Percentiles rank a stretch among this genome's conserved stretches.
Evolutionary conservation across 1,140 invertebrate genomes (phyloP).

Genomic region (Rhyacophila brunnea): DNA sequence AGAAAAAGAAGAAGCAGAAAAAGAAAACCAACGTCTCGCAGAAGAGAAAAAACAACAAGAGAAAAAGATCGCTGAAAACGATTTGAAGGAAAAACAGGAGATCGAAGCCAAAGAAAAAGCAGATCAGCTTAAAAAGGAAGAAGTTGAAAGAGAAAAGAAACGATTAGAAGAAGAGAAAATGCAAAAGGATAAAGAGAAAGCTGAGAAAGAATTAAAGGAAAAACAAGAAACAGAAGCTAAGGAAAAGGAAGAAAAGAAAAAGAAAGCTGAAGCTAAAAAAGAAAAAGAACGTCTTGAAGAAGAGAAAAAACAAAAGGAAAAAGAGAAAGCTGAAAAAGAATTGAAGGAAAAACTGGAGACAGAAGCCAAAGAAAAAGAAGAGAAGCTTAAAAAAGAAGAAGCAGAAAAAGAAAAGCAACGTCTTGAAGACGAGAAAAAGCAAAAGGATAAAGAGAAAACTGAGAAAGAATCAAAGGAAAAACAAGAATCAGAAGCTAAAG

Average conservation of each 20-base stretch:
- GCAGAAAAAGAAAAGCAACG: too few relatives aligned
- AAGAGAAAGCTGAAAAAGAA: constrained; percentile 27
- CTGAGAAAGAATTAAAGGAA: constrained; percentile 16
- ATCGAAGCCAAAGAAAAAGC: background rate
- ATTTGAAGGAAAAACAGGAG: background rate
- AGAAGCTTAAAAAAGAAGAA: background rate
- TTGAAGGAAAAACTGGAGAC: constrained; percentile 11
- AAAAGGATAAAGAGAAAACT: constrained; percentile 2
- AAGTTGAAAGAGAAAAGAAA: constrained; percentile 10
- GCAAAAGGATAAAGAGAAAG: constrained; percentile 7
- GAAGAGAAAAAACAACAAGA: too few relatives aligned
- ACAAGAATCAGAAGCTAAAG: constrained; percentile 39
- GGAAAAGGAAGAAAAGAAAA: constrained; percentile 17
- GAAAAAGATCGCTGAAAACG: too few relatives aligned
- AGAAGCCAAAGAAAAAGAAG: constrained; percentile 7
- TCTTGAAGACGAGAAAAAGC: too few relatives aligned
- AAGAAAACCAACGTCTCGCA: too few relatives aligned
- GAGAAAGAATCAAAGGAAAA: background rate
- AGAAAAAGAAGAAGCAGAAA: too few relatives aligned
- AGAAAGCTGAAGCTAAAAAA: constrained; percentile 28
- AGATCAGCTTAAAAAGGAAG: background rate
- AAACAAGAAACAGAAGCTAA: background rate
- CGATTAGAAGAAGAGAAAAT: constrained; percentile 4
- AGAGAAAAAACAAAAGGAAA: constrained; percentile 13
- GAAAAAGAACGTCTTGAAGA: background rate